Evolutionary conservation across 2,888 invertebrate genomes (phyloP).

Genomic region (Heliconius cydno): DNA sequence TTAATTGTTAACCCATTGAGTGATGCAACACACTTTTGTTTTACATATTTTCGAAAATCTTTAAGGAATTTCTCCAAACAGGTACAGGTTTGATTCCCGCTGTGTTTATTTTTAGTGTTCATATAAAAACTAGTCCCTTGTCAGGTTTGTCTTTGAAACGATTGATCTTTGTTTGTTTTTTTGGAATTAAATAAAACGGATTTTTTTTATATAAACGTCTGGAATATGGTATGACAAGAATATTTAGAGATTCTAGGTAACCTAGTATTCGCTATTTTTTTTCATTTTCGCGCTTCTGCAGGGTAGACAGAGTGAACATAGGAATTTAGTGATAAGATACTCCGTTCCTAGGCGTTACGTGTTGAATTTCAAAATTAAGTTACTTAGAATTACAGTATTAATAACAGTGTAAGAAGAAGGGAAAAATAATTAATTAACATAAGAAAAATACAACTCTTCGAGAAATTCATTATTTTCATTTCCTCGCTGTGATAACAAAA

Average conservation of each 20-base stretch:
- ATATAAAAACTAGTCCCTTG: slow-evolving; percentile 8
- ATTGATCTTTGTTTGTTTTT: neutral
- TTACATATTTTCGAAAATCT: neutral
- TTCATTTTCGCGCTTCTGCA: neutral
- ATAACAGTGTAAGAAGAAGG: no score
- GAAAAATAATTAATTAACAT: no score
- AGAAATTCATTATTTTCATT: neutral
- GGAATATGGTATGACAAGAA: neutral
- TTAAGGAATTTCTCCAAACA: slow-evolving; percentile 10
- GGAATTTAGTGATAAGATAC: neutral
- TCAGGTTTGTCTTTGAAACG: neutral
- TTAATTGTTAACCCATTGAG: neutral
- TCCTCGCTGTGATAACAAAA: neutral
- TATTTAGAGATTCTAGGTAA: neutral
- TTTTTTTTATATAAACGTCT: neutral
- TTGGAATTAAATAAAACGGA: neutral
- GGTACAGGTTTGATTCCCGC: slow-evolving; percentile 6
- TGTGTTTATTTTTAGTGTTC: slow-evolving; percentile 7
- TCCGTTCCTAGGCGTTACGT: neutral
- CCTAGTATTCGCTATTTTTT: neutral
- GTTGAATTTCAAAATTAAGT: no score
- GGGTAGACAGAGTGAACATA: neutral
- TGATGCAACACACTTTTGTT: neutral
- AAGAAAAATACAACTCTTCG: no score
- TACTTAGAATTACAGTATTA: no score